These are phyloP conservation scores for Daptonema setosum DNA, from an alignment of 2,888 invertebrate genomes.

Conservation along the genomic window DNA sequence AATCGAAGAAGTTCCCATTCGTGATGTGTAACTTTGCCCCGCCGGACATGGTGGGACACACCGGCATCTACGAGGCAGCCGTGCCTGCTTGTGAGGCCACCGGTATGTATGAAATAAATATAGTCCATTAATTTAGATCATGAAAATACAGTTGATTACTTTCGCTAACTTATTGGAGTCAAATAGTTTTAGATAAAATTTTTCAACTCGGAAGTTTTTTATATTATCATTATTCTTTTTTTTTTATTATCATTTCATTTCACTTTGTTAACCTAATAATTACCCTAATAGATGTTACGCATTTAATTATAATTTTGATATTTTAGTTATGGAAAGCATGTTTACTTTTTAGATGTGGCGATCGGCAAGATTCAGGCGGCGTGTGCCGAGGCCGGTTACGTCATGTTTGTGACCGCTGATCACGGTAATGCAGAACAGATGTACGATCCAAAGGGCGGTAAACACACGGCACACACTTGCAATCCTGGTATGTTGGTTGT, in stretches of 20 bases:
- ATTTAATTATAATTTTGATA: too few species aligned
- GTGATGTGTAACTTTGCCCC: constrained; percentile 34
- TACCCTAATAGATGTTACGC: too few species aligned
- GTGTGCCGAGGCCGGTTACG: constrained; percentile 22
- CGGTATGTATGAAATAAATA: too few species aligned
- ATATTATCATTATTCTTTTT: neutral
- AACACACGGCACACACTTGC: constrained; percentile 32
- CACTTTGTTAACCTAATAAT: too few species aligned
- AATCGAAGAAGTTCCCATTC: constrained; percentile 28
- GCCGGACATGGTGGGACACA: constrained; percentile 34
- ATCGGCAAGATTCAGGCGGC: constrained; percentile 30
- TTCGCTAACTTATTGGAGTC: too few species aligned
- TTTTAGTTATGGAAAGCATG: too few species aligned
- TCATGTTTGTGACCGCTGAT: constrained; percentile 26
- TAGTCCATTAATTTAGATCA: too few species aligned
- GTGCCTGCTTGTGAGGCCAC: constrained; percentile 25
- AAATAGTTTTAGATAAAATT: too few species aligned
- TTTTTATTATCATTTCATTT: too few species aligned
- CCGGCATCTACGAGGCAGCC: constrained; percentile 30
- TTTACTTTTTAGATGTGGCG: constrained; percentile 24
- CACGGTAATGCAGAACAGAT: constrained; percentile 33
- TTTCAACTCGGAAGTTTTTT: too few species aligned
- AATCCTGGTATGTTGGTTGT: constrained; percentile 20
- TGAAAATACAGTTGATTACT: too few species aligned
- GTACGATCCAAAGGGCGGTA: constrained; percentile 29